Evolutionary conservation across 2,797 vertebrate species (phyloP), one percentile per base, ranked within the genome.

Genomic region (Mareca strepera): DNA sequence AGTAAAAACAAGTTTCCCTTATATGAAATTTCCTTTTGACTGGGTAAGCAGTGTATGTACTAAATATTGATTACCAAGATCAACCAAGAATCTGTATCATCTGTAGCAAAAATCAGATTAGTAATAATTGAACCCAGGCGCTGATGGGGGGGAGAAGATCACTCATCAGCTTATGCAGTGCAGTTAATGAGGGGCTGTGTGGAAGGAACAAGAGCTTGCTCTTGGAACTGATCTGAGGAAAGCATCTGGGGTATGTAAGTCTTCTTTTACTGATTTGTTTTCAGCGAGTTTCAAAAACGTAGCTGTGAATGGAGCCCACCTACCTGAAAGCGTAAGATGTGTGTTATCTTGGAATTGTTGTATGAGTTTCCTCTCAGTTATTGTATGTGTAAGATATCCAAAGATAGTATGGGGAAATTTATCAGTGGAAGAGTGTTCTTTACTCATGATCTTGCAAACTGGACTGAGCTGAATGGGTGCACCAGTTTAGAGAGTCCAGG

Each of bases 1-100:
- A 48, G 59, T 67, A 88, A 69, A 94, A 91, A 56, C n/a, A 81
- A 59, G 33, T 43, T 88, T 12, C 12, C 7, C 21, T 48, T 80
- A 77, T 77, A 86, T 67, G n/a, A 93, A 88, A 62, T 83, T 68
- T 93, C 15, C n/a, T 88, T 93, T 75, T 91, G 73, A 44, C 53
- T 74, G 73, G 21, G 29, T 72, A 76, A 86, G 75, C 21, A 14
- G 11, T 48, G 4, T 33, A 15, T 14, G 8, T 60, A 31, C 63
- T 52, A 55, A 74, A 55, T 82, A 74, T 41, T 69, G 53, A 52
- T 83, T 83, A 35, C 48, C 62, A 48, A 69, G 55, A 52, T 77
- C 29, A 87, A 6, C 10, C 35, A 75, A 46, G 58, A 83, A 77
- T 74, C 53, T 84, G 21, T 84, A 59, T 77, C 66, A 60, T 17